Evolutionary conservation across 2,888 invertebrate genomes (phyloP).

Genomic region (Plusia festucae): DNA sequence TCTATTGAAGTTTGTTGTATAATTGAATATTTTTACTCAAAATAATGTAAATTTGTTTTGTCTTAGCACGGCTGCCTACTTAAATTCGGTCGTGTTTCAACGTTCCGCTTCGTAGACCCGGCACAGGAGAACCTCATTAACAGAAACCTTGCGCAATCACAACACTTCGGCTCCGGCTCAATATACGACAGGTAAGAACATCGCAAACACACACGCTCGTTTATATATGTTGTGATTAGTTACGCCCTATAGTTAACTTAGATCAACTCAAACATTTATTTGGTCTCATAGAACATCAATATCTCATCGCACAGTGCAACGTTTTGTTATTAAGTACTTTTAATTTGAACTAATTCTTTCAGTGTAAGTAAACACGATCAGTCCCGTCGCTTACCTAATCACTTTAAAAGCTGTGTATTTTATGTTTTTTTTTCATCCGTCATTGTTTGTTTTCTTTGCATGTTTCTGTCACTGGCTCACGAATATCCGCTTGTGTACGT

Average conservation of each 20-base stretch:
- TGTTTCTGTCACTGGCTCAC: conserved; percentile 88
- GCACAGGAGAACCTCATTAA: conserved; percentile 94
- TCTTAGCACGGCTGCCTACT: conserved; percentile 94
- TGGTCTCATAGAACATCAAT: conserved; percentile 51
- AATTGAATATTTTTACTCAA: conserved; percentile 8
- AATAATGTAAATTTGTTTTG: conserved; percentile 40
- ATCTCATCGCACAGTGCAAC: conserved; percentile 69
- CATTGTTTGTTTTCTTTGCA: conserved; percentile 85
- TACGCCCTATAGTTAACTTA: conserved; percentile 64
- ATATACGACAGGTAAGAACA: conserved; percentile 94
- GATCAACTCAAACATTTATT: conserved; percentile 53
- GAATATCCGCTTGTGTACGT: conserved; percentile 86
- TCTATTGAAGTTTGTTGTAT: not conserved
- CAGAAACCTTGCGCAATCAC: conserved; percentile 92
- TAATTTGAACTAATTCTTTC: conserved; percentile 65
- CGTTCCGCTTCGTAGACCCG: conserved; percentile 95
- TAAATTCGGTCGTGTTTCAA: conserved; percentile 96
- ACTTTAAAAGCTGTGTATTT: conserved; percentile 67
- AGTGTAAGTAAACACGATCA: conserved; percentile 62
- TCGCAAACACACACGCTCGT: conserved; percentile 38
- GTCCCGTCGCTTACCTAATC: conserved; percentile 75
- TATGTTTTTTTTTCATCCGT: conserved; percentile 74
- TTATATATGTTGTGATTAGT: conserved; percentile 73
- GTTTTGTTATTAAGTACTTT: conserved; percentile 62
- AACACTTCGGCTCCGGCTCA: conserved; percentile 93